These are phyloP conservation scores for Stercorarius parasiticus DNA, from an alignment of 2,113 vertebrate species.

Conservation along the genomic window DNA sequence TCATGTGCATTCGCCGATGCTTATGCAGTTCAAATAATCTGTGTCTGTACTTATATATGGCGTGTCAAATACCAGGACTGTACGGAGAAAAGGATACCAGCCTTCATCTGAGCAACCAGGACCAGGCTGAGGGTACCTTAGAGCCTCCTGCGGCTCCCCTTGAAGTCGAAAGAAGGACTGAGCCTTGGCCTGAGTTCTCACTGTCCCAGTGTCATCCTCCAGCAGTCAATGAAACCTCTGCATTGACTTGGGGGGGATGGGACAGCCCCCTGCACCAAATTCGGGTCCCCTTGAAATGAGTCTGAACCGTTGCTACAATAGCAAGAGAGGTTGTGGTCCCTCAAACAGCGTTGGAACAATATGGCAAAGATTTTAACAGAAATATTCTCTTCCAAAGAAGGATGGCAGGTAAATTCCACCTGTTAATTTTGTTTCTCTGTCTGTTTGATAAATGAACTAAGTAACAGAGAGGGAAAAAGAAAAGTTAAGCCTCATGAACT, in stretches of 20 bases:
- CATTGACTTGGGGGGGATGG: neutral
- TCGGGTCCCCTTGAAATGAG: accelerated
- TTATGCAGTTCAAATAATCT: neutral
- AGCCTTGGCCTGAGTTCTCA: neutral
- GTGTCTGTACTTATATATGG: accelerated
- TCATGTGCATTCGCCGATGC: neutral
- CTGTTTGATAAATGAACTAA: neutral
- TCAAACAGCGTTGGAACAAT: neutral
- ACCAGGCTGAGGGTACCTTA: neutral
- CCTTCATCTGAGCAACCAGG: neutral
- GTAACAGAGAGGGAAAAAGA: neutral
- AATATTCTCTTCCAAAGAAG: neutral
- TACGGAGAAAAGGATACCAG: neutral
- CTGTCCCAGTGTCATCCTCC: neutral
- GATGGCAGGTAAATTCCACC: neutral
- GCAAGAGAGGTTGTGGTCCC: neutral
- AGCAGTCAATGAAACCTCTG: neutral
- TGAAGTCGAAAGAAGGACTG: neutral
- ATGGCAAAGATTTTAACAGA: neutral
- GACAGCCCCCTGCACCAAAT: neutral
- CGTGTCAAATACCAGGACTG: neutral
- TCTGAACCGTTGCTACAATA: neutral
- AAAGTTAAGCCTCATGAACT: neutral
- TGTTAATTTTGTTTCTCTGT: neutral
- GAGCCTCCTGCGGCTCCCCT: neutral